Evolutionary conservation across 2,113 vertebrate genomes (phyloP), one percentile per base, ranked within the genome.

Genomic region (Numida meleagris): DNA sequence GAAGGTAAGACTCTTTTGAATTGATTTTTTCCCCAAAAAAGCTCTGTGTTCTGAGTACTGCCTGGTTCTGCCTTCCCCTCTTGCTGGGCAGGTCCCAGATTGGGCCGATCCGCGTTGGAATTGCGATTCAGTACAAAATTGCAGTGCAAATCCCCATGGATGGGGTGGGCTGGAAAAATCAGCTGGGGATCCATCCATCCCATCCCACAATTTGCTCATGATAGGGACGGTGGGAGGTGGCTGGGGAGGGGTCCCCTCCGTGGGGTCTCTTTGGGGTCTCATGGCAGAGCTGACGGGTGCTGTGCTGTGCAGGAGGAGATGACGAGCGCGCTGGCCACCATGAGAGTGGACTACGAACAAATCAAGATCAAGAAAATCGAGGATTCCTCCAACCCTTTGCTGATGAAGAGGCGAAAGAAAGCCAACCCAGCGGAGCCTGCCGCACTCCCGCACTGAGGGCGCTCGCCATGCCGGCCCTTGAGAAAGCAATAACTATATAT

Each of bases 311-410:
- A 99, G 99, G 99, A 99, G 98, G 99, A 99, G 97, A 99, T 99
- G 99, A 99, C 99, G 87, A 99, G 99, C 96, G 99, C 99, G 94
- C 98, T 99, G 98, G 99, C 99, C 91, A 99, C 99, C 23, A 99
- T 99, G 99, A 97, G 99, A 33, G 99, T 99, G 8, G 99, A 99
- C 97, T 99, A 99, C 0, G 99, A 99, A 95, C 99, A 99, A 96
- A 98, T 99, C 96, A 99, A 99, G 98, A 99, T 99, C 96, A 99
- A 99, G 97, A 99, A 98, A 92, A 99, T 99, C 0, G 98, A 99
- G 92, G 99, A 99, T 12, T 99, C 99, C 2, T 98, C 98, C 14
- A 99, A 99, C 96, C 99, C 99, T 58, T 97, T 99, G 97, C 98
- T 99, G 89, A 98, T 98, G 92, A 99, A 99, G 97, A 98, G 99